Percentiles rank a stretch among this genome's conserved stretches.
phyloP scores from a whole-genome alignment of 2,888 invertebrate genomes.

The Oligia fasciuncula region DNA sequence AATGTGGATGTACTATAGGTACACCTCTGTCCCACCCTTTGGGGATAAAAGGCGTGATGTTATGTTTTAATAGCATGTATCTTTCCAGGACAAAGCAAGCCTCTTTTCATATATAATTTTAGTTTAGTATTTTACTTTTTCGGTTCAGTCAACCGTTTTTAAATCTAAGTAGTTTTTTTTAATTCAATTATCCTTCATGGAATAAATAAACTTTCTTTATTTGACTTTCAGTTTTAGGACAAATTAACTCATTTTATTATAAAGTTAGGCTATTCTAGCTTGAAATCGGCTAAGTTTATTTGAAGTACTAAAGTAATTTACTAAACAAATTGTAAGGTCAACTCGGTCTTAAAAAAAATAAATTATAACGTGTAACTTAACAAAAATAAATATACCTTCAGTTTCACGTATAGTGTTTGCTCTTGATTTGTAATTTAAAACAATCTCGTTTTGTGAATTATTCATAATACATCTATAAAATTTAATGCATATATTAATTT shows the following conservation, averaged over 20 bases:
- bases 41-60: background rate
- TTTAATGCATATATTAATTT: background rate
- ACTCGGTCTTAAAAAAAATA: conserved; percentile 15
- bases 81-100: background rate
- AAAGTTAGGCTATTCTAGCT: conserved; percentile 8
- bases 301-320: conserved; percentile 27
- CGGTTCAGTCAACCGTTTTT: background rate
- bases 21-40: background rate
- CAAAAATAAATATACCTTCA: conserved; percentile 40
- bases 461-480: conserved; percentile 63
- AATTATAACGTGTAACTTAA: background rate
- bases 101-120: background rate
- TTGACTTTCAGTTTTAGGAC: background rate
- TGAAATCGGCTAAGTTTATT: conserved; percentile 13
- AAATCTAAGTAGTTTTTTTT: background rate
- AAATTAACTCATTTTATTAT: conserved; percentile 14
- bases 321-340: conserved; percentile 15
- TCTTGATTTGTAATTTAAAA: conserved; percentile 67
- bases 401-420: conserved; percentile 42
- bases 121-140: background rate
- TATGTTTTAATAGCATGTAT: background rate
- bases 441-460: conserved; percentile 68
- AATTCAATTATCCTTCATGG: background rate
- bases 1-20: too few species aligned
- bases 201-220: background rate